Conservation (phyloP, 2,797 vertebrate species). For the Pachyuromys duprasi region DNA sequence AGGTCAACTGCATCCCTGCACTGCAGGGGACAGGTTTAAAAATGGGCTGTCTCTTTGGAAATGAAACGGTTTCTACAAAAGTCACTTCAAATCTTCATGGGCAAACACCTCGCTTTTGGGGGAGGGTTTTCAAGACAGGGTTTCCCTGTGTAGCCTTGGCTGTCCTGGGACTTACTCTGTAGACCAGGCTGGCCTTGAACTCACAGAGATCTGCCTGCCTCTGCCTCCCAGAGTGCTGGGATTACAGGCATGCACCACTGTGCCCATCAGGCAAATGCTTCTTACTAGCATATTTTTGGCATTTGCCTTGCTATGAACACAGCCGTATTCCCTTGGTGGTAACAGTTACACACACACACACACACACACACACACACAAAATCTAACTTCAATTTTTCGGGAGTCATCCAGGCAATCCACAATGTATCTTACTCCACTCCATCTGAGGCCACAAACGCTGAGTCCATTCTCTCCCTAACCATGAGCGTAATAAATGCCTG, state of each 20-base stretch:
- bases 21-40: not conserved
- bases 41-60: constrained; percentile 21
- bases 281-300: not conserved
- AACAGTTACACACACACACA: not conserved
- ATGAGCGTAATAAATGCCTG: not conserved
- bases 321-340: not conserved
- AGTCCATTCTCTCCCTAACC: not conserved
- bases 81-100: not conserved
- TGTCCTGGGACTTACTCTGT: no score
- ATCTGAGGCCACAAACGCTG: not conserved
- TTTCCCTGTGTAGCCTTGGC: no score
- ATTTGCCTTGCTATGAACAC: not conserved
- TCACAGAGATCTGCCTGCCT: no score
- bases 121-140: no score
- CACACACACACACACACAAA: no score
- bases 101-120: not conserved
- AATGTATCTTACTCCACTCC: not conserved
- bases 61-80: not conserved
- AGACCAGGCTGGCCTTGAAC: no score
- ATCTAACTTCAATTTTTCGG: not conserved
- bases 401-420: not conserved
- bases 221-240: no score
- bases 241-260: no score
- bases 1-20: not conserved
- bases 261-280: not conserved